Evolutionary conservation across 2,888 invertebrate genomes (phyloP).

Genomic region (Trissolcus japonicus): DNA sequence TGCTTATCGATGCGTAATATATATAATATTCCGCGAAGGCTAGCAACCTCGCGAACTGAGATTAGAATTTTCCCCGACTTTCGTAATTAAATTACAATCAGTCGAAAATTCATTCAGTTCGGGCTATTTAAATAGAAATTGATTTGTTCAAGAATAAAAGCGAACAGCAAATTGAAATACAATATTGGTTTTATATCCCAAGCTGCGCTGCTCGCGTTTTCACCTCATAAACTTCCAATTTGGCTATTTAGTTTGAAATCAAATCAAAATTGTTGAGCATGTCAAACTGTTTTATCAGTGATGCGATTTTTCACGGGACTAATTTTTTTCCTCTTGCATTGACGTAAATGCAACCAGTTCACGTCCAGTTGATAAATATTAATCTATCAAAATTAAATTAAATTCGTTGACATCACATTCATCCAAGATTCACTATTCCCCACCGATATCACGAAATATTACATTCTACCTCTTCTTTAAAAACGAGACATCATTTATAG

Average conservation of each 20-base stretch:
- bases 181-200: slow-evolving; percentile 24
- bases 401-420: slow-evolving; percentile 34
- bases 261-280: slow-evolving; percentile 15
- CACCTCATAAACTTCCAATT: slow-evolving; percentile 21
- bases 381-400: slow-evolving; percentile 30
- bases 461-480: slow-evolving; percentile 14
- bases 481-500: slow-evolving; percentile 44
- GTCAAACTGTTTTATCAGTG: slow-evolving; percentile 10
- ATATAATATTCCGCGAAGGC: too few species aligned
- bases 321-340: slow-evolving; percentile 1
- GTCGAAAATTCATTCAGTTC: slow-evolving; percentile 18
- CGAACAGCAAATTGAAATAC: slow-evolving; percentile 24
- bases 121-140: slow-evolving; percentile 15
- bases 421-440: slow-evolving; percentile 16
- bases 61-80: slow-evolving; percentile 4
- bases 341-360: background rate
- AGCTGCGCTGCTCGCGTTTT: slow-evolving; percentile 4
- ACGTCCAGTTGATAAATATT: slow-evolving; percentile 14
- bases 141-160: slow-evolving; percentile 24
- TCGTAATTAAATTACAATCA: slow-evolving; percentile 35
- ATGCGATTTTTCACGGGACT: slow-evolving; percentile 6
- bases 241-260: slow-evolving; percentile 13
- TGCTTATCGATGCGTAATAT: too few species aligned
- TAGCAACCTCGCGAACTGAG: too few species aligned
- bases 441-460: slow-evolving; percentile 35